Evolutionary conservation across 2,888 invertebrate species (phyloP), one percentile per base, ranked within the genome.

Genomic region (Elysia crispata): DNA sequence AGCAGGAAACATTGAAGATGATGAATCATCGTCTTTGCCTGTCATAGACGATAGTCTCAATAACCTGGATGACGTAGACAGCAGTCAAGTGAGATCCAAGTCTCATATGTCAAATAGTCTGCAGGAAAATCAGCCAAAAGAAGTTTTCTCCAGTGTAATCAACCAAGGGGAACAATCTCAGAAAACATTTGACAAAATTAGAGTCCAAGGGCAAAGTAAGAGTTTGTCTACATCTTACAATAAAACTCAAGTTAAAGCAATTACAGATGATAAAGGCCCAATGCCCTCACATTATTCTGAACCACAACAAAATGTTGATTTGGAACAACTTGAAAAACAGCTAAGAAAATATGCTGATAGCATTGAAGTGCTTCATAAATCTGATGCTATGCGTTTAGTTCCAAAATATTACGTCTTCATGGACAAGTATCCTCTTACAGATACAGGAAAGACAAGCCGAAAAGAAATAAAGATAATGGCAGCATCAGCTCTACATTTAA

Each of bases 331-430:
- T 25, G 81, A 81, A 31, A 31, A 49, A 23, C 31, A 72, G 18
- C 74, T 82, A 25, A 64, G 79, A 41, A 50, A 23, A 3, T 81
- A 72, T 41, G 77, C 79, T 6, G 72, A 77, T 30, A 60, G 69
- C 11, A 33, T 76, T 28, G 49, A 75, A 18, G 13, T 81, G 67
- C 57, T 80, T 5, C 30, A 62, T 57, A 73, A 78, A 8, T 62
- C 73, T 13, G 79, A 82, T 54, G 67, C 79, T 25, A 77, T 79
- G 77, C 76, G 81, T n/a, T 76, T 82, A 77, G 78, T 75, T 1
- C 82, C 83, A 11, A 81, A 78, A 41, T 80, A 84, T 76, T 82
- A 81, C 50, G 69, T 84, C 23, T 72, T 81, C 33, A 28, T 80
- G 50, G 72, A 76, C 18, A 49, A 49, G 1, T 80, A 82, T 18